Percentiles rank a stretch among this genome's conserved stretches.
Conservation (phyloP, 2,888 invertebrate genomes). For the Orthosia cruda region DNA sequence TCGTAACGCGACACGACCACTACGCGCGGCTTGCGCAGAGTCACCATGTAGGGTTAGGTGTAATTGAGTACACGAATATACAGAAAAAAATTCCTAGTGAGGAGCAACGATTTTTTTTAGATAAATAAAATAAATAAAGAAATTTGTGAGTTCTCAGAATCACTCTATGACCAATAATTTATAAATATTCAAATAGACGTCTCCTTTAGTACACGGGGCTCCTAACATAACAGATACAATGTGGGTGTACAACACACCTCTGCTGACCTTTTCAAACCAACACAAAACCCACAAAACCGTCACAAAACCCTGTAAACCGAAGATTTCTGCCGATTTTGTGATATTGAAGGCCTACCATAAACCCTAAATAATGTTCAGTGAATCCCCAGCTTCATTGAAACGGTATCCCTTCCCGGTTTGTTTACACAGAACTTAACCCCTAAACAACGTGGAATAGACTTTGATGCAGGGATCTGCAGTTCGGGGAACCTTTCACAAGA, state of each 20-base stretch:
- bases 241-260: neutral
- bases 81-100: too few relatives aligned
- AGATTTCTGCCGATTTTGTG: slow-evolving; percentile 32
- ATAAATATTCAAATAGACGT: too few relatives aligned
- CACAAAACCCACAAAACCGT: neutral
- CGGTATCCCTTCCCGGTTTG: slow-evolving; percentile 39
- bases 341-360: slow-evolving; percentile 16
- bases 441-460: slow-evolving; percentile 30
- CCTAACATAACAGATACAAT: too few relatives aligned
- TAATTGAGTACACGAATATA: too few relatives aligned
- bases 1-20: too few relatives aligned
- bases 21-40: too few relatives aligned
- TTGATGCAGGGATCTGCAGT: slow-evolving; percentile 33
- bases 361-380: slow-evolving; percentile 49
- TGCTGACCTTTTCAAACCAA: neutral
- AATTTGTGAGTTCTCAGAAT: too few relatives aligned
- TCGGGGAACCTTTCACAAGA: slow-evolving; percentile 1
- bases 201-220: too few relatives aligned
- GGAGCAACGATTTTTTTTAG: too few relatives aligned
- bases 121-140: too few relatives aligned
- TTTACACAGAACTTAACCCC: slow-evolving; percentile 42
- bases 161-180: too few relatives aligned
- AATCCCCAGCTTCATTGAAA: slow-evolving; percentile 24
- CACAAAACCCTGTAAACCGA: slow-evolving; percentile 3
- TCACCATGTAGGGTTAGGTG: too few relatives aligned